These are phyloP conservation scores for Pao palembangensis DNA, from an alignment of 2,113 vertebrate genomes.

Conservation along the genomic window DNA sequence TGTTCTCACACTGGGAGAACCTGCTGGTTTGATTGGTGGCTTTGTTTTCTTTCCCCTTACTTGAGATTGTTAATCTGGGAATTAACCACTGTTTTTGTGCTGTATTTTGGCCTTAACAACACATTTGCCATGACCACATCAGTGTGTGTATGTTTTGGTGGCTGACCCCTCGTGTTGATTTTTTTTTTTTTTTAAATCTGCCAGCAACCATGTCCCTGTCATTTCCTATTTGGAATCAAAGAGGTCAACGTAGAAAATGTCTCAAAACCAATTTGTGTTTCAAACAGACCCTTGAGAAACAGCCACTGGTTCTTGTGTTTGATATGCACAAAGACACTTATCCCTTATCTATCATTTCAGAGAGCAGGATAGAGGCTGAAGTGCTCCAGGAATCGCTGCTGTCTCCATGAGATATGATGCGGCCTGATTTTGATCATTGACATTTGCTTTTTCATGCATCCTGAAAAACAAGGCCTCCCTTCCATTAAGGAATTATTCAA, in stretches of 20 bases:
- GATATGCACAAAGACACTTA: conserved; percentile 76
- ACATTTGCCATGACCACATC: conserved; percentile 50
- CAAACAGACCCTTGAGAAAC: conserved; percentile 71
- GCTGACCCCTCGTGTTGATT: conserved; percentile 64
- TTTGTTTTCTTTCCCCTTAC: conserved; percentile 15
- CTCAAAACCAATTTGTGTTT: conserved; percentile 77
- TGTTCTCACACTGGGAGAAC: conserved; percentile 3
- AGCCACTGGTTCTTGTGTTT: conserved; percentile 61
- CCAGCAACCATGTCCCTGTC: conserved; percentile 66
- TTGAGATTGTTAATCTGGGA: neutral
- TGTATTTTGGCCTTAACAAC: conserved; percentile 38
- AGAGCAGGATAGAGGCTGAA: conserved; percentile 62
- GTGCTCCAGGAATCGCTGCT: conserved; percentile 69
- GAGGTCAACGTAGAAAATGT: conserved; percentile 69
- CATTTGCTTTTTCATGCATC: conserved; percentile 78
- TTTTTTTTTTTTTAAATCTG: conserved; percentile 19
- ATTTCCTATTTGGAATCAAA: conserved; percentile 72
- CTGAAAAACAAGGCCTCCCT: conserved; percentile 72
- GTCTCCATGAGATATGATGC: conserved; percentile 72
- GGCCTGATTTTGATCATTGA: conserved; percentile 78
- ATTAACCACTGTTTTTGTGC: neutral
- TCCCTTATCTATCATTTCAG: conserved; percentile 71
- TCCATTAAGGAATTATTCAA: conserved; percentile 79
- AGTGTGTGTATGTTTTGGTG: conserved; percentile 57
- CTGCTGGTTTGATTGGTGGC: neutral